Base-by-base conservation (phyloP, 2,797 vertebrate genomes). In the Chaetophractus vellerosus region DNA sequence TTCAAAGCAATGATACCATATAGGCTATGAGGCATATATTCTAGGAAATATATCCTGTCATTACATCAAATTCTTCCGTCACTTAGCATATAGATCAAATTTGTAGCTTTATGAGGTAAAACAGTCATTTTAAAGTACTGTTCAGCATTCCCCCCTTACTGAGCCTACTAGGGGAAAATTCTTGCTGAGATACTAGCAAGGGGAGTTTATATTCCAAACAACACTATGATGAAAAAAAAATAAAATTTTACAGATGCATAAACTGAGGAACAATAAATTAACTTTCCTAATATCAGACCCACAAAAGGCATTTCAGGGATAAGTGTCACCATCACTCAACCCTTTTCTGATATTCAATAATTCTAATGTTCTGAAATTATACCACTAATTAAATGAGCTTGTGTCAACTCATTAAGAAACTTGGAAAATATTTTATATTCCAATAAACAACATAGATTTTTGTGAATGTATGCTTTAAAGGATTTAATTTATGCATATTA, bases 211-310 rank as follows among this genome's bases (percentile, higher is more conserved):
- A 87, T 41, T 94, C 41, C 71, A 74, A 82, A 75, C 3, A 93
- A 63, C 57, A 85, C 80, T 90, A 52, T 14, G 71, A 31, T 94
- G 83, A 61, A 64, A 83, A 76, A 48, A 75, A 90, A 64, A 79
- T 18, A 87, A 57, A 48, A 72, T 83, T 61, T 94, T 87, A 69
- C 21, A 86, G 90, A 84, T 93, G 61, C 14, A 86, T 79, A 72
- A 95, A 64, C 69, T 71, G 88, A 93, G 89, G 87, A 82, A 92
- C 50, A 19, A 68, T 90, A 82, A 91, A 88, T 33, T 90, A 75
- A 88, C 52, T 85, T 95, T 88, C 38, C 38, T 85, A 96, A 59
- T 59, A 91, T 9, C 45, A 57, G n/a, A 83, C 26, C 11, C 23
- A 88, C 21, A 96, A 82, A 68, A 75, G 38, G 59, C 88, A 96